Evolutionary conservation across 2,888 invertebrate genomes (phyloP), one percentile per base, ranked within the genome.

Genomic region (Torymus aiolomorphi): DNA sequence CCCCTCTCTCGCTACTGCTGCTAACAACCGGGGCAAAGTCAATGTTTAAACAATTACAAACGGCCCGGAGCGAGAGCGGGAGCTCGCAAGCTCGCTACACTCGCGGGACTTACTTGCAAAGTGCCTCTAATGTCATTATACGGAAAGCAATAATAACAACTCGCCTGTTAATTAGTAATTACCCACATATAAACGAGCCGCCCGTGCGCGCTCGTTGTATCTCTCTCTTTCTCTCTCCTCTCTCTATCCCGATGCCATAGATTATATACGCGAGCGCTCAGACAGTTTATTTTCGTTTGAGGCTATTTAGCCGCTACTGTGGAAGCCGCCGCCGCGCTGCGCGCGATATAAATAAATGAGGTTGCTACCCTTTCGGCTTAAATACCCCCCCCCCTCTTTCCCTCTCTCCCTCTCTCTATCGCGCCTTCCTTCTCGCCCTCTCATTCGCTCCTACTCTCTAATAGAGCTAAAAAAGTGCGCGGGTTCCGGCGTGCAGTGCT

Each of bases 281-380:
- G 67, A 61, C 69, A 51, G 59, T 62, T 74, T 76, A 79, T 79
- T 81, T 79, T 69, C 54, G 65, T 76, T 79, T 54, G 63, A 20
- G 78, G 62, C 73, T 71, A 72, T 82, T 76, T 66, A 5, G 42
- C 42, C 42, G 42, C 42, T 42, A 42, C 42, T 42, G 42, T 42
- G 42, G 42, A 42, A 75, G 67, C 59, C 76, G 18, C 79, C 77
- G 51, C 54, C 10, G 13, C 74, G 62, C 42, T 8, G 62, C 78
- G 76, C 79, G 81, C 81, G 82, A 84, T 80, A 82, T 84, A 84
- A 84, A 83, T 85, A 84, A 86, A 85, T 72, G 84, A 82, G 76
- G 69, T 80, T 81, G 76, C 77, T 80, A 84, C 82, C 85, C 85
- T 83, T 83, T 82, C 69, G 71, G 80, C 81, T 75, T 71, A 79